Percentiles rank a stretch among this genome's conserved stretches.
These are phyloP conservation scores for Platypus cylindrus DNA, from an alignment of 2,888 invertebrate species.

Conservation along the genomic window DNA sequence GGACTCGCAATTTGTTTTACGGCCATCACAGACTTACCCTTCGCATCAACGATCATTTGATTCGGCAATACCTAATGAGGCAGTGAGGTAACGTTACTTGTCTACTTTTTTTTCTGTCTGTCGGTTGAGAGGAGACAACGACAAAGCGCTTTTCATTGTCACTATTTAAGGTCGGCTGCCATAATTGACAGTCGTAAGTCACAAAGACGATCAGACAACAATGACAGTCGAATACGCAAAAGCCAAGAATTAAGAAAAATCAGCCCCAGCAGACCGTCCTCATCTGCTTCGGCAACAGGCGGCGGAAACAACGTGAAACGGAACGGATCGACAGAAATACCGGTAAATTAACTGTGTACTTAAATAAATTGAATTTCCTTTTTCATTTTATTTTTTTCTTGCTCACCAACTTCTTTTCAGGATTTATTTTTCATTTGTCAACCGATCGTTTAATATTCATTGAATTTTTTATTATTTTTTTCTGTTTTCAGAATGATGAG, in stretches of 20 bases:
- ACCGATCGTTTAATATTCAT: no score
- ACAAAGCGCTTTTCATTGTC: background rate
- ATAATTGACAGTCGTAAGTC: no score
- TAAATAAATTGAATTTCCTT: conserved; percentile 4
- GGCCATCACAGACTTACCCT: conserved; percentile 43
- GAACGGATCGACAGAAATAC: conserved; percentile 15
- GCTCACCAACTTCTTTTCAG: no score
- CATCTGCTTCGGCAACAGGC: conserved; percentile 14
- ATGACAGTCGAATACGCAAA: conserved; percentile 16
- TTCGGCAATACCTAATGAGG: conserved; percentile 17
- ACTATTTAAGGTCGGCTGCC: conserved; percentile 9
- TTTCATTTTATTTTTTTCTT: conserved; percentile 1
- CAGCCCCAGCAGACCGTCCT: conserved; percentile 22
- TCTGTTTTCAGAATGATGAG: no score
- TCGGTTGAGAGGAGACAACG: no score
- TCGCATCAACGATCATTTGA: conserved; percentile 37
- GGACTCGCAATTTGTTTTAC: conserved; percentile 32
- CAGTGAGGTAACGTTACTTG: conserved; percentile 16
- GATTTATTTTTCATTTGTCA: no score
- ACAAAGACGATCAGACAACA: conserved; percentile 16
- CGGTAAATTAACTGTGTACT: conserved; percentile 13
- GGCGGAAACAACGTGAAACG: conserved; percentile 13
- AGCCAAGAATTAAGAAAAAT: conserved; percentile 12
- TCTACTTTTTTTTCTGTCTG: no score
- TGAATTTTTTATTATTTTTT: no score